A percentile compares a stretch with the other conserved stretches of the same genome.
phyloP scores from a whole-genome alignment of 2,113 vertebrate species.

The Aix galericulata region DNA sequence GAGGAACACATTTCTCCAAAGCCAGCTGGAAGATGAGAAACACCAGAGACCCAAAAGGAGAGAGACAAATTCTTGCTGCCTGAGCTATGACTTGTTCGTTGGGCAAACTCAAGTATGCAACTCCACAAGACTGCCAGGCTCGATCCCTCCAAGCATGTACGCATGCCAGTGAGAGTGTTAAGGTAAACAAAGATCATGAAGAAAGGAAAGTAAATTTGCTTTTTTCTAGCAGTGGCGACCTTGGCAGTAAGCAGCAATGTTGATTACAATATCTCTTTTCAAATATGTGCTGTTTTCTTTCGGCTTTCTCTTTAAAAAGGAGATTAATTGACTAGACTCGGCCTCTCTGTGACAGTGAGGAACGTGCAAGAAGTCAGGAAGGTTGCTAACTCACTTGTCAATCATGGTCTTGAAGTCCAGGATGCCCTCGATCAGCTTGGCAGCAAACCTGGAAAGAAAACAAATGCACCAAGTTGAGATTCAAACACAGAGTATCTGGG shows the following conservation, averaged over 20 bases:
- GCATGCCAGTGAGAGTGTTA: background rate
- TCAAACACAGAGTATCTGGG: background rate
- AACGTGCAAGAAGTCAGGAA: background rate
- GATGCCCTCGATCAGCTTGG: constrained; percentile 93
- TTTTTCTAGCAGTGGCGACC: background rate
- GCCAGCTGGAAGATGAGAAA: constrained; percentile 1
- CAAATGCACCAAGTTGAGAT: background rate
- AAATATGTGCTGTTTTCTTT: background rate
- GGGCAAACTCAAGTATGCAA: background rate
- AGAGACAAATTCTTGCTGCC: constrained; percentile 14
- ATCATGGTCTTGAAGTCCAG: constrained; percentile 96
- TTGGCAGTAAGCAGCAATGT: background rate
- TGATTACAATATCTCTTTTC: background rate
- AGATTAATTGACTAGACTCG: background rate
- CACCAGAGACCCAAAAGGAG: background rate
- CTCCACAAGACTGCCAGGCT: background rate
- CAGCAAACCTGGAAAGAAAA: constrained; percentile 86
- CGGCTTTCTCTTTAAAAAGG: background rate
- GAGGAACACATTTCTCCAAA: background rate
- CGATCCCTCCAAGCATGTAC: fast-evolving
- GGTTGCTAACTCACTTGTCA: constrained; percentile 86
- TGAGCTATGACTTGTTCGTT: constrained; percentile 14
- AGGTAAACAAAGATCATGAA: background rate
- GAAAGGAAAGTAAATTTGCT: background rate
- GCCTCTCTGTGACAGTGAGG: background rate